Percentiles rank a stretch among this genome's conserved stretches.
These are phyloP conservation scores for human DNA, from an alignment of 2,113 vertebrate species.

Conservation along the genomic window GRCh38 chr17:49642001-49642500, in stretches of 20 bases:
- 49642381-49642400: too few relatives aligned
- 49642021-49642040: too few relatives aligned
- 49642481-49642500: not conserved
- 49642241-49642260: not conserved
- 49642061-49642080: not conserved
- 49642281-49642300: conserved; percentile 29
- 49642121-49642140: not conserved
- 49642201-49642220: not conserved
- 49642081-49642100: not conserved
- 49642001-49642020: too few relatives aligned
- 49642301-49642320: too few relatives aligned
- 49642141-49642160: not conserved
- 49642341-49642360: too few relatives aligned
- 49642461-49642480: too few relatives aligned
- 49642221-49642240: not conserved
- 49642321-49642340: too few relatives aligned
- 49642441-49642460: too few relatives aligned
- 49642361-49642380: too few relatives aligned
- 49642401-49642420: too few relatives aligned
- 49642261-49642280: conserved; percentile 28
- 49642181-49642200: not conserved
- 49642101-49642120: not conserved
- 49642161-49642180: not conserved
- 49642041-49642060: not conserved
- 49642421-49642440: too few relatives aligned